Evolutionary conservation across 1,140 invertebrate species (phyloP), one percentile per base, ranked within the genome.

Genomic region (Sogatella furcifera): DNA sequence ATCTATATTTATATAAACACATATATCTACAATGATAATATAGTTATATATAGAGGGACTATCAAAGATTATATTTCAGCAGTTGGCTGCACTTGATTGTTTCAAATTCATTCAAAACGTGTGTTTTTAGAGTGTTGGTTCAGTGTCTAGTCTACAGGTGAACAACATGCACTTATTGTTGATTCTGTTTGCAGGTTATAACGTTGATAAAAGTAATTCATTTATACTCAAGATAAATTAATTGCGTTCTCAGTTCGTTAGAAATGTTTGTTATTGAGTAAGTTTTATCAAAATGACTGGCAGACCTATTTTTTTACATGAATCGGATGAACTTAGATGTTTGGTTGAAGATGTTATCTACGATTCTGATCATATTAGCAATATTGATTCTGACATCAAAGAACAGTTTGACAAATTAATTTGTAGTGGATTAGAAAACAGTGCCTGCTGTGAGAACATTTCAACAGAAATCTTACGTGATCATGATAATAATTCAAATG

Each of bases 291-390:
- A 44, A 44, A 44, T 44, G 43, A 44, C 43, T 44, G 17, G 9
- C 43, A 2, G 17, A 44, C 43, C 2, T 44, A 44, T 19, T 44
- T 44, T 5, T 44, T 14, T 44, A 44, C 3, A 44, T 44, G 9
- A 44, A 4, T 44, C 43, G 3, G 9, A 44, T 9, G 43, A 44
- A 9, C 14, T 44, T 44, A 44, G 2, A 44, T 14, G 2, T n/a
- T 44, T 44, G 2, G 14, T 44, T n/a, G 17, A n/a, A 44, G 14
- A 44, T 44, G 3, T 9, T 44, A 3, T 4, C 9, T n/a, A 19
- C 17, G 54, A 55, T 55, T 55, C 54, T 21, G 24, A 55, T 13
- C 54, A 55, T 43, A 42, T 5, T 11, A 57, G 55, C 19, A 38
- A 57, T 21, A 19, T 57, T 42, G 55, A 57, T 21, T 57, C 55